Percentiles rank a stretch among this genome's conserved stretches.
These are phyloP conservation scores for Drosophila ohnishii DNA, from an alignment of 1,140 invertebrate species.

Conservation along the genomic window DNA sequence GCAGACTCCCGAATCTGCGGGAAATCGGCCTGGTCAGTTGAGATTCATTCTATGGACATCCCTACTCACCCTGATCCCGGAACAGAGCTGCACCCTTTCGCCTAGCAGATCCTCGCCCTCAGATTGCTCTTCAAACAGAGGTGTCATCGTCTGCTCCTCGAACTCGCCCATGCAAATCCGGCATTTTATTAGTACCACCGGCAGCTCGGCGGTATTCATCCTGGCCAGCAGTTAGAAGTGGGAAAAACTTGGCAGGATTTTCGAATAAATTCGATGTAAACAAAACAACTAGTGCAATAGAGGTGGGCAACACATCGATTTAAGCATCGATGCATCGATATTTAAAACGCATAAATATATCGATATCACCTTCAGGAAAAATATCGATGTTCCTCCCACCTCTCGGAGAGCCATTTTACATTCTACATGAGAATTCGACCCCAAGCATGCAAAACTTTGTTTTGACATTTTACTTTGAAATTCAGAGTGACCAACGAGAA, in stretches of 20 bases:
- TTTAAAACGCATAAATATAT: too few species aligned
- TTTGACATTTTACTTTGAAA: too few species aligned
- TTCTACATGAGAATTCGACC: too few species aligned
- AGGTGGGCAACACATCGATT: neutral
- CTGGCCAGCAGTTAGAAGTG: neutral
- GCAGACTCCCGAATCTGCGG: constrained; percentile 46
- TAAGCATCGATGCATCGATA: too few species aligned
- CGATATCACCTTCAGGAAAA: too few species aligned
- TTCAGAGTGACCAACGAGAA: too few species aligned
- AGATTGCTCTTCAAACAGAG: constrained; percentile 40
- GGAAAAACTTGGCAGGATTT: too few species aligned
- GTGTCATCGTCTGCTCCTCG: constrained; percentile 45
- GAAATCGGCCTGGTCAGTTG: neutral
- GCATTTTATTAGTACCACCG: constrained; percentile 50
- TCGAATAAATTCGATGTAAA: constrained; percentile 1
- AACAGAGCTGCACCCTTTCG: constrained; percentile 61
- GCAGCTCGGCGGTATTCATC: constrained; percentile 15
- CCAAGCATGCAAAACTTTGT: too few species aligned
- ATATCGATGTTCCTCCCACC: too few species aligned
- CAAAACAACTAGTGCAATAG: constrained; percentile 3
- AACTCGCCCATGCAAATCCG: constrained; percentile 65
- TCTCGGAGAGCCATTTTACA: too few species aligned
- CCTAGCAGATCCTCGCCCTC: constrained; percentile 13
- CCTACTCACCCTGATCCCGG: constrained; percentile 54
- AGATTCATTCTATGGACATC: neutral